phyloP scores from a whole-genome alignment of 2,113 vertebrate genomes.

The Tenrec ecaudatus region DNA sequence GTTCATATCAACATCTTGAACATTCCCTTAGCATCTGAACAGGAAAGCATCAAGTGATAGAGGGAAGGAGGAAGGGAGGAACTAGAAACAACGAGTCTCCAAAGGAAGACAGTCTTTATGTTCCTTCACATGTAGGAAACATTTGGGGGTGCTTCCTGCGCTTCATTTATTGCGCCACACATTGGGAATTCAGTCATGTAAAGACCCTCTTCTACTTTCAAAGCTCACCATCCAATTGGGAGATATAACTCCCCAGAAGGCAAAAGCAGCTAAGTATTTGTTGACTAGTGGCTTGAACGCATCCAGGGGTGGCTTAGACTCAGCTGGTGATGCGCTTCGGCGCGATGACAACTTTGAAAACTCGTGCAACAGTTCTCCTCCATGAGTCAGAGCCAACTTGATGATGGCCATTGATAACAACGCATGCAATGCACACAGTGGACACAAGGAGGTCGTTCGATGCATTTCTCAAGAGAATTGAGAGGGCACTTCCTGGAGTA shows the following conservation, averaged over 20 bases:
- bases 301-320: neutral
- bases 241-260: neutral
- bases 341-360: neutral
- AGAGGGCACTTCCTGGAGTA: too few relatives aligned
- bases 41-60: neutral
- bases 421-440: too few relatives aligned
- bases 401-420: too few relatives aligned
- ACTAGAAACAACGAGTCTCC: neutral
- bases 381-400: too few relatives aligned
- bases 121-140: neutral
- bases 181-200: neutral
- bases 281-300: neutral
- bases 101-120: neutral
- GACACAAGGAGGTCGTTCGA: too few relatives aligned
- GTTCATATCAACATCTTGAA: conserved; percentile 51
- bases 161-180: neutral
- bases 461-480: too few relatives aligned
- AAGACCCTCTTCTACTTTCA: neutral
- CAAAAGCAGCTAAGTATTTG: neutral
- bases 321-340: neutral
- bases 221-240: neutral
- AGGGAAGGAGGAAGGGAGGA: neutral
- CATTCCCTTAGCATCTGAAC: conserved; percentile 43
- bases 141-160: neutral
- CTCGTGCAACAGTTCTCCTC: too few relatives aligned